These are phyloP conservation scores for Eledona agricola DNA, from an alignment of 2,888 invertebrate genomes.

Conservation along the genomic window DNA sequence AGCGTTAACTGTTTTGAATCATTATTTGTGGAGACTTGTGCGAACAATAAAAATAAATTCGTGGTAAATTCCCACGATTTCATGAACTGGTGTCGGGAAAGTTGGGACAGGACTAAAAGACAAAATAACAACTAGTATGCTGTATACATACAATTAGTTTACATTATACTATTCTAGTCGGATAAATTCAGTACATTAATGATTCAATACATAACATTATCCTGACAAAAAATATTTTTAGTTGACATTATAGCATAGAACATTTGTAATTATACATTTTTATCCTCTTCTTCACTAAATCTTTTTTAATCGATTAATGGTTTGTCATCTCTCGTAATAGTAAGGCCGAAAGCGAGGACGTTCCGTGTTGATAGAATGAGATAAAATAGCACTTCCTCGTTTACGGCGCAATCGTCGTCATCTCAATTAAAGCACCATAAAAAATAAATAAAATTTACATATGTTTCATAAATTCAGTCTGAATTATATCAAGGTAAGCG, in stretches of 20 bases:
- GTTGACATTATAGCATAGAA: slow-evolving; percentile 54
- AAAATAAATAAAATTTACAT: slow-evolving; percentile 38
- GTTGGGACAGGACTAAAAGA: slow-evolving; percentile 41
- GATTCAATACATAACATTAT: slow-evolving; percentile 52
- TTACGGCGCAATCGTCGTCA: slow-evolving; percentile 9
- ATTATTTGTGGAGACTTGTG: too few relatives aligned
- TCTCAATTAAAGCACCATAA: slow-evolving; percentile 29
- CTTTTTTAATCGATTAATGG: slow-evolving; percentile 25
- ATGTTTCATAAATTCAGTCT: slow-evolving; percentile 39
- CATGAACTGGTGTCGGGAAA: slow-evolving; percentile 15
- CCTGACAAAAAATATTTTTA: slow-evolving; percentile 61
- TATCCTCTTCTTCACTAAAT: slow-evolving; percentile 35
- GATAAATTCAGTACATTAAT: slow-evolving; percentile 61
- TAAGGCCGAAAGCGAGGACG: slow-evolving; percentile 11
- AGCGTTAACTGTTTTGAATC: too few relatives aligned
- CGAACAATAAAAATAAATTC: slow-evolving; percentile 22
- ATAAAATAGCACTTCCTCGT: slow-evolving; percentile 2
- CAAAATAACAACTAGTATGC: slow-evolving; percentile 59
- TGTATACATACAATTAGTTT: slow-evolving; percentile 59
- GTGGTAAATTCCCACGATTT: slow-evolving; percentile 17
- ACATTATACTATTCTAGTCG: slow-evolving; percentile 58
- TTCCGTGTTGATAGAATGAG: slow-evolving; percentile 19
- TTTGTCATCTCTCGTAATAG: slow-evolving; percentile 28
- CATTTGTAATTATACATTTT: slow-evolving; percentile 56
- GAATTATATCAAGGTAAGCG: slow-evolving; percentile 36